These are phyloP conservation scores for Mobula hypostoma DNA, from an alignment of 2,113 vertebrate genomes.

Conservation along the genomic window DNA sequence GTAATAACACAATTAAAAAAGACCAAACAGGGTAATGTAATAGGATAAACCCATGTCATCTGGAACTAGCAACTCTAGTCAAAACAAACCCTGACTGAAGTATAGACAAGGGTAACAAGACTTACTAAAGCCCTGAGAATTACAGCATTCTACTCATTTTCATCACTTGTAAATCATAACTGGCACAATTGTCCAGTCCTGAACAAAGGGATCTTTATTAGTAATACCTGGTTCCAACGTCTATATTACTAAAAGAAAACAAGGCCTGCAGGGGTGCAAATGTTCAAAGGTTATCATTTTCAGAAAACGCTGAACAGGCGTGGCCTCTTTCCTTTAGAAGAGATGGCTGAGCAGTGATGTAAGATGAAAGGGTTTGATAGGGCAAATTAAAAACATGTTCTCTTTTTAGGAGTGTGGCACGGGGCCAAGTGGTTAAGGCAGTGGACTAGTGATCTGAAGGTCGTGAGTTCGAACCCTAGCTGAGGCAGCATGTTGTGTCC, in stretches of 20 bases:
- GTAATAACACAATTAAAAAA: conserved; percentile 31
- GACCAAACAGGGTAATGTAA: conserved; percentile 36
- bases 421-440: no score
- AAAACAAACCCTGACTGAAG: conserved; percentile 24
- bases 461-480: no score
- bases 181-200: background rate
- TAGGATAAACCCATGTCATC: conserved; percentile 24
- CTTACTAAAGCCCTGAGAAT: background rate
- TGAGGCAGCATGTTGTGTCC: no score
- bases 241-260: background rate
- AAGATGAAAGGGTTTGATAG: background rate
- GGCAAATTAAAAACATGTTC: background rate
- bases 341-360: background rate
- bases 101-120: background rate
- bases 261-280: background rate
- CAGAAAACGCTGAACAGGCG: background rate
- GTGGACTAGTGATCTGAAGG: no score
- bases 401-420: background rate
- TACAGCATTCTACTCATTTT: background rate
- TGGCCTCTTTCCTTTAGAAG: background rate
- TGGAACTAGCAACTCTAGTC: conserved; percentile 4
- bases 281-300: background rate
- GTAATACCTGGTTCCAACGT: background rate
- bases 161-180: background rate
- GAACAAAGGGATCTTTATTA: background rate